Percentiles rank a stretch among this genome's conserved stretches.
Conservation (phyloP, 2,113 vertebrate genomes). For the Myotis lucifugus region DNA sequence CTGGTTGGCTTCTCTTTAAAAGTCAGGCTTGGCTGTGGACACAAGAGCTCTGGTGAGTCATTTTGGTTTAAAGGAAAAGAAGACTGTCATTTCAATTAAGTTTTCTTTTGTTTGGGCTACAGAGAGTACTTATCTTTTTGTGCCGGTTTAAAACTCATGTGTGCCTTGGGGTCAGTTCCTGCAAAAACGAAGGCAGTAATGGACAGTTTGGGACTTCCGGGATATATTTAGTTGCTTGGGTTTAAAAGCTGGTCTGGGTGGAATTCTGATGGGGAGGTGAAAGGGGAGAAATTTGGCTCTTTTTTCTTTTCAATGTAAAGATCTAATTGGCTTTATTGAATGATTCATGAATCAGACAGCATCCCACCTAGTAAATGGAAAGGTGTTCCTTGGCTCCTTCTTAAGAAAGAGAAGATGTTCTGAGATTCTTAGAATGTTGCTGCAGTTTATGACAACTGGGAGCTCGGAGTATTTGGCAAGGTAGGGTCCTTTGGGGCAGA, state of each 20-base stretch:
- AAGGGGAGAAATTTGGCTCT: background rate
- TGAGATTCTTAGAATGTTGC: background rate
- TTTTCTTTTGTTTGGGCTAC: background rate
- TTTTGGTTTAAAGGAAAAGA: background rate
- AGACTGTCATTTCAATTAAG: background rate
- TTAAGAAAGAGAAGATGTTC: background rate
- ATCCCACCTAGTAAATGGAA: background rate
- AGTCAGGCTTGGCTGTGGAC: background rate
- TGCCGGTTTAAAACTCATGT: background rate
- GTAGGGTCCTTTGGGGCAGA: background rate
- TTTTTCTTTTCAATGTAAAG: background rate
- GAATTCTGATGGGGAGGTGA: background rate
- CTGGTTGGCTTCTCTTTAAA: background rate
- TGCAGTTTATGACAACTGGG: background rate
- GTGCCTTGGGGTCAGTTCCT: background rate
- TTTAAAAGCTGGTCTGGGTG: background rate
- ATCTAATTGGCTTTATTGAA: background rate
- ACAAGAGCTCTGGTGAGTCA: background rate
- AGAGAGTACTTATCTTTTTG: background rate
- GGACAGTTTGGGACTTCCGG: background rate
- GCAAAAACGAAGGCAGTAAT: background rate
- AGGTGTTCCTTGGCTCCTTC: background rate
- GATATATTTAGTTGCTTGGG: constrained; percentile 1
- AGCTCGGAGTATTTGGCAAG: background rate
- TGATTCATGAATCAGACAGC: background rate